phyloP scores from a whole-genome alignment of 2,888 invertebrate species.

The Hirtodrosophila confusa region DNA sequence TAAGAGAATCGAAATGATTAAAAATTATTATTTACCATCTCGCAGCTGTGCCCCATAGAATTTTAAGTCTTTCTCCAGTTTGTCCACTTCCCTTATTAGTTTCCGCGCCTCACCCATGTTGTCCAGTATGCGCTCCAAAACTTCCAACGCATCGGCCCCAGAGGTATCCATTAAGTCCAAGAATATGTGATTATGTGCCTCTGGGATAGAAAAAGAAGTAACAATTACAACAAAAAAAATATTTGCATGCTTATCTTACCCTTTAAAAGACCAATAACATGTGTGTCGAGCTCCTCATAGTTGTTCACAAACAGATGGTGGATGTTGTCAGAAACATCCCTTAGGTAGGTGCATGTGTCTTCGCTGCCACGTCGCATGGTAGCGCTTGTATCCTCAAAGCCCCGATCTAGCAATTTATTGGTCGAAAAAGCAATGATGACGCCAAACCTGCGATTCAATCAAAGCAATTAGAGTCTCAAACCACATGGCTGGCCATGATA shows the following conservation, averaged over 20 bases:
- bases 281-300: constrained; percentile 89
- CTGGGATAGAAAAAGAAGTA: constrained; percentile 40
- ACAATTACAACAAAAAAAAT: not conserved
- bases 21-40: constrained; percentile 86
- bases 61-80: constrained; percentile 88
- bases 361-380: constrained; percentile 87
- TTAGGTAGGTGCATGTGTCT: constrained; percentile 89
- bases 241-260: constrained; percentile 84
- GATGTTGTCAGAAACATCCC: constrained; percentile 89
- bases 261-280: constrained; percentile 88
- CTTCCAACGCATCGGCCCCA: constrained; percentile 90
- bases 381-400: constrained; percentile 87
- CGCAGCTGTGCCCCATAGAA: constrained; percentile 89
- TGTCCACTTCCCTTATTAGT: constrained; percentile 88
- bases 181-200: constrained; percentile 87
- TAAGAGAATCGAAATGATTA: no score
- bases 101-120: constrained; percentile 88
- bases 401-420: constrained; percentile 92
- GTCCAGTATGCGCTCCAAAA: constrained; percentile 89
- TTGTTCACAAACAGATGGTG: constrained; percentile 89
- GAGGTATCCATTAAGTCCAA: constrained; percentile 90
- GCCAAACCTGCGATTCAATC: constrained; percentile 88
- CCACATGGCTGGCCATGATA: rapidly evolving
- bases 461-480: not conserved
- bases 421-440: constrained; percentile 96